Evolutionary conservation across 2,797 vertebrate species (phyloP), one percentile per base, ranked within the genome.

Genomic region (Anguilla pacifica): DNA sequence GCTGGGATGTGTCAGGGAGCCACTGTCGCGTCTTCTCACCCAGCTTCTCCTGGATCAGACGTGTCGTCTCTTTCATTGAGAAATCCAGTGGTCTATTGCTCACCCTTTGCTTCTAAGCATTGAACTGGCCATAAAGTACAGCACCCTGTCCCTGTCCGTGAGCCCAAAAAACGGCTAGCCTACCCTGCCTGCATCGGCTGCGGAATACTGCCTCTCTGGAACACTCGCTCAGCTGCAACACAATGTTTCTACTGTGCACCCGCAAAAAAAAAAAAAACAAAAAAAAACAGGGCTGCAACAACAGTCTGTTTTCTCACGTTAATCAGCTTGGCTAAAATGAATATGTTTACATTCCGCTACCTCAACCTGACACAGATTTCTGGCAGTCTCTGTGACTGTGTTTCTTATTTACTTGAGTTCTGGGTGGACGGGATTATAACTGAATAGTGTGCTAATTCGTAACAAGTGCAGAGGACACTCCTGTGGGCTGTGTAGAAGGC

Each of bases 1-100:
- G 87, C 87, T 88, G 81, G 79, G 79, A 61, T 46, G 35, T 88
- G 85, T 88, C 89, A 51, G 83, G 7, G 22, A n/a, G 57, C 86
- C 89, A 46, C 22, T 25, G 7, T 82, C 51, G 22, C 0, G 5
- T 51, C 25, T 82, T n/a, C 6, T 82, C 25, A 43, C n/a, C 22
- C 7, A 25, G 79, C 79, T 49, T 51, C 43, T 43, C 79, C 51
- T 7, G 79, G 19, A 2, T 19, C n/a, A 6, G 43, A 17, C 39
- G 5, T 82, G 25, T 11, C 0, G 15, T 19, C 74, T 35, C 10
- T 15, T 0, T 35, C 70, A 11, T 53, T 53, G 51, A 51, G 17
- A 15, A 57, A 57, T 17, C 13, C 59, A 61, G 15, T 61, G 19
- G 22, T 6, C 2, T 2, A 28, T 13, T 39, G 28, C 72, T 39